Conservation (phyloP, 37 sponge, comb jelly and placozoan species). For the Theonella swinhoei region DNA sequence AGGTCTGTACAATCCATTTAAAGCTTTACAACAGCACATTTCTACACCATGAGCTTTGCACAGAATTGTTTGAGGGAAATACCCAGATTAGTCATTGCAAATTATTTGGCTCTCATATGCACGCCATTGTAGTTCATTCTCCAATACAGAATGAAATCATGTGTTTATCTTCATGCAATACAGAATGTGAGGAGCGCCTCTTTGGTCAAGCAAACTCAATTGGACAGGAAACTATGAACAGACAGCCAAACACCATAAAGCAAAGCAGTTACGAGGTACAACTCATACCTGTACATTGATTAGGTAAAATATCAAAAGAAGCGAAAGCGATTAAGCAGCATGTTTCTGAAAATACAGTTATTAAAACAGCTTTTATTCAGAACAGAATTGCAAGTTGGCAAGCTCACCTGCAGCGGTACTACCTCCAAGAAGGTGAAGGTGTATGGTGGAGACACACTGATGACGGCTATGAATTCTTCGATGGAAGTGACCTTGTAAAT, state of each 20-base stretch:
- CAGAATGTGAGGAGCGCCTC: constrained; percentile 24
- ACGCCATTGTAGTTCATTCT: constrained; percentile 8
- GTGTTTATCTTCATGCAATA: background rate
- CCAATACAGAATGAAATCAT: constrained; percentile 9
- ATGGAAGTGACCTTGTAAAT: background rate
- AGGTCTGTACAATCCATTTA: background rate
- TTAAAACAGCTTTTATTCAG: background rate
- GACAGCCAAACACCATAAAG: background rate
- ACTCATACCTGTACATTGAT: no score
- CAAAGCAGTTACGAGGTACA: no score
- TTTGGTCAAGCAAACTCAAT: constrained; percentile 24
- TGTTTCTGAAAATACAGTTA: constrained; percentile 1
- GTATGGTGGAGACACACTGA: constrained; percentile 2
- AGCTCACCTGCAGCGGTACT: background rate
- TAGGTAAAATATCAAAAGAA: background rate
- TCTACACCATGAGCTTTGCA: constrained; percentile 4
- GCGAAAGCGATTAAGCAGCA: background rate
- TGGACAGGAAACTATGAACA: background rate
- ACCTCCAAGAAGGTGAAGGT: background rate
- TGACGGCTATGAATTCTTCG: constrained; percentile 4
- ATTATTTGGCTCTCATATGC: constrained; percentile 19
- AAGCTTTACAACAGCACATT: constrained; percentile 20
- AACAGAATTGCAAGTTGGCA: constrained; percentile 1
- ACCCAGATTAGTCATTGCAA: background rate
- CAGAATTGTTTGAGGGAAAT: background rate